A percentile compares a stretch with the other conserved stretches of the same genome.
Conservation (phyloP, 2,797 vertebrate genomes). For the Epinephelus coioides region DNA sequence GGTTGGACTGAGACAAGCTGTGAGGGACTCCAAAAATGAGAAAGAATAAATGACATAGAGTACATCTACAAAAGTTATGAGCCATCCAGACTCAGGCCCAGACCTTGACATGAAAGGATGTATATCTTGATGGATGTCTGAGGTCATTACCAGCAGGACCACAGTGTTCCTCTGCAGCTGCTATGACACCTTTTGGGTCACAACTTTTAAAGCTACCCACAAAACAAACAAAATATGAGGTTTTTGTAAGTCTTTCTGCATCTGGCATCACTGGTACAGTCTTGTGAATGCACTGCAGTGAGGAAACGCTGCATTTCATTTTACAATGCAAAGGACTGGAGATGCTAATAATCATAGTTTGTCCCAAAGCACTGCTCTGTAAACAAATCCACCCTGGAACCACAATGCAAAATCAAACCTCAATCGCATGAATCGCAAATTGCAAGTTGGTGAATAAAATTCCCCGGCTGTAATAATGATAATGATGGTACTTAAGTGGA, state of each 20-base stretch:
- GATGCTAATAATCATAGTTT: slow-evolving; percentile 42
- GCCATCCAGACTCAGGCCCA: slow-evolving; percentile 17
- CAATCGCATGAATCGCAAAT: slow-evolving; percentile 52
- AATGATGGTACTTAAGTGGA: slow-evolving; percentile 68
- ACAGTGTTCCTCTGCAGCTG: slow-evolving; percentile 44
- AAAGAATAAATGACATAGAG: neutral
- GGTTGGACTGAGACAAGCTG: too few relatives aligned
- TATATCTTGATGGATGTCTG: slow-evolving; percentile 58
- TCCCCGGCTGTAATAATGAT: slow-evolving; percentile 69
- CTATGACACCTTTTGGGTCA: slow-evolving; percentile 45
- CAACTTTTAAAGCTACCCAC: neutral
- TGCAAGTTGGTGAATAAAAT: slow-evolving; percentile 71
- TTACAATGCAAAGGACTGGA: slow-evolving; percentile 35
- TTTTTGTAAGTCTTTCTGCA: too few relatives aligned
- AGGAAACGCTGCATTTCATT: slow-evolving; percentile 31
- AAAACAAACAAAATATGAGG: slow-evolving; percentile 19
- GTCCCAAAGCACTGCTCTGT: slow-evolving; percentile 33
- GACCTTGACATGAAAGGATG: slow-evolving; percentile 37
- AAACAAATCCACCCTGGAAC: slow-evolving; percentile 62
- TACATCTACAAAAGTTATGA: neutral
- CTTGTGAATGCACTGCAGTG: slow-evolving; percentile 6
- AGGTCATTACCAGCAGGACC: slow-evolving; percentile 51
- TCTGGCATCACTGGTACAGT: too few relatives aligned
- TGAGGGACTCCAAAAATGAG: too few relatives aligned
- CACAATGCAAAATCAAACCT: slow-evolving; percentile 61